These are phyloP conservation scores for Pollimyrus isidori DNA, from an alignment of 2,113 vertebrate genomes.

Conservation along the genomic window DNA sequence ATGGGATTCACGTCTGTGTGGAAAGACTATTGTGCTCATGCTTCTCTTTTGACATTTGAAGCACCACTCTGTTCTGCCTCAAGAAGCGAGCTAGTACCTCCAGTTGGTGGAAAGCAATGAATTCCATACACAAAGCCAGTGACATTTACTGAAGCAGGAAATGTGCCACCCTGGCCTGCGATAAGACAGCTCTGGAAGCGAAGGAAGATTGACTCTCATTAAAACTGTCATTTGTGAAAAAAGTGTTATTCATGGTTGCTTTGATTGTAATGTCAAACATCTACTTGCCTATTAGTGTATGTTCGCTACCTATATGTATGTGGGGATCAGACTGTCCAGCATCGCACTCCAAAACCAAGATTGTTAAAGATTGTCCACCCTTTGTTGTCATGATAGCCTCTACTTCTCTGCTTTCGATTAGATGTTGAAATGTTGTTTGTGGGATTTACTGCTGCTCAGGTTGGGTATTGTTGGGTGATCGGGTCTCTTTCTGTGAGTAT, in stretches of 20 bases:
- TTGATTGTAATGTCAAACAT: not conserved
- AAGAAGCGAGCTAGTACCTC: conserved; percentile 28
- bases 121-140: conserved; percentile 41
- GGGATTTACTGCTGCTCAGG: not conserved
- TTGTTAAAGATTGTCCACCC: not conserved
- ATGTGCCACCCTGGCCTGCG: conserved; percentile 29
- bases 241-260: not conserved
- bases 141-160: conserved; percentile 50
- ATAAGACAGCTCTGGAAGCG: conserved; percentile 26
- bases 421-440: not conserved
- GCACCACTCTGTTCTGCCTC: conserved; percentile 31
- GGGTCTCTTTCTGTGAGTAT: too few relatives aligned
- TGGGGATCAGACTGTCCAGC: not conserved
- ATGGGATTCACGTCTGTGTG: conserved; percentile 6
- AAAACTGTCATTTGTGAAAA: not conserved
- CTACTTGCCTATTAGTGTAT: not conserved
- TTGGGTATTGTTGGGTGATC: not conserved
- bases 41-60: conserved; percentile 41
- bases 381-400: not conserved
- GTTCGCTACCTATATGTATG: not conserved
- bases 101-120: conserved; percentile 38
- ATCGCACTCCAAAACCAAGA: not conserved
- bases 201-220: not conserved
- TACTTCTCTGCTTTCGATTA: not conserved
- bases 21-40: conserved; percentile 30